phyloP scores from a whole-genome alignment of 2,888 invertebrate species.

The Nycteola revayana region DNA sequence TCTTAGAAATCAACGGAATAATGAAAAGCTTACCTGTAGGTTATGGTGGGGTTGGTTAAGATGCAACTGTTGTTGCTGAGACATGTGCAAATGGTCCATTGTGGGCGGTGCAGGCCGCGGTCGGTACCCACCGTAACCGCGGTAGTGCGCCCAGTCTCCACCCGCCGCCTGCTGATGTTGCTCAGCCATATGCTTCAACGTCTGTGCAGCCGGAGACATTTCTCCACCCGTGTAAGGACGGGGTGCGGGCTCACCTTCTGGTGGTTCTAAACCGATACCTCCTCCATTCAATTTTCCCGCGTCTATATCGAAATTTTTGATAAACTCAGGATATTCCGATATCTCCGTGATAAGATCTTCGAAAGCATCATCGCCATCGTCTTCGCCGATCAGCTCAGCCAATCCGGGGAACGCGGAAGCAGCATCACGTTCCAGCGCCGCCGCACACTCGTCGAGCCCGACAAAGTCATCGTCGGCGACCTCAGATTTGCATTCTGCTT shows the following conservation, averaged over 20 bases:
- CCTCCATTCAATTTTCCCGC: constrained; percentile 62
- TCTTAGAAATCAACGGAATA: too few species aligned
- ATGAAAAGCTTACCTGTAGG: constrained; percentile 88
- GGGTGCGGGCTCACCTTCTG: constrained; percentile 72
- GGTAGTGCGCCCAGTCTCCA: constrained; percentile 83
- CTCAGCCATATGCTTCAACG: constrained; percentile 97
- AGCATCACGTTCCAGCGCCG: constrained; percentile 92
- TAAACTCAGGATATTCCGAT: constrained; percentile 91
- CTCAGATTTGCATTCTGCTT: constrained; percentile 91
- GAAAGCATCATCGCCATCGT: constrained; percentile 90
- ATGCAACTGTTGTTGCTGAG: constrained; percentile 94
- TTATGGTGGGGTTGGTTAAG: constrained; percentile 91
- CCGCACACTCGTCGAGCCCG: constrained; percentile 92
- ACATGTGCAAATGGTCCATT: constrained; percentile 87
- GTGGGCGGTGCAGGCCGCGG: constrained; percentile 65
- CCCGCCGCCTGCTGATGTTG: constrained; percentile 92
- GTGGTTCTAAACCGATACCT: constrained; percentile 58
- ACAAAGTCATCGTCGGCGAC: constrained; percentile 91
- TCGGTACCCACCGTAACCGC: constrained; percentile 76
- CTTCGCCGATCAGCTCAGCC: constrained; percentile 91
- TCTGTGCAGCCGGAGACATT: constrained; percentile 96
- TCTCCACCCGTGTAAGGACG: constrained; percentile 83
- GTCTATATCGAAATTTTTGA: constrained; percentile 89
- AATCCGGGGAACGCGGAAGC: constrained; percentile 89
- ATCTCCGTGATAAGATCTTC: constrained; percentile 94